Conservation (phyloP, 1,140 invertebrate genomes). For the Conus ventricosus region DNA sequence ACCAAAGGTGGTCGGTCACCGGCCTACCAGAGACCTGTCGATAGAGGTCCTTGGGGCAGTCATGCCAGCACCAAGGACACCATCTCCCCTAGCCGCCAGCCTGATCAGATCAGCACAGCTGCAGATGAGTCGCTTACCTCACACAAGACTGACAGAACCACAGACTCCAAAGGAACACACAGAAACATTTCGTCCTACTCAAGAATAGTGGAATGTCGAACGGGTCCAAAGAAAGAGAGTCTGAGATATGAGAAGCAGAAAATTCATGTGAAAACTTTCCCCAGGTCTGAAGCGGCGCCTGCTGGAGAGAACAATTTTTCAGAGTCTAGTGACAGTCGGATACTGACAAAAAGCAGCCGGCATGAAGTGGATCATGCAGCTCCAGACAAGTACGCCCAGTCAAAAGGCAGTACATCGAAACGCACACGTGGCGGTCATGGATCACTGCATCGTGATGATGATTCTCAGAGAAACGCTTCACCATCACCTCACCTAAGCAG, state of each 20-base stretch:
- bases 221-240: background rate
- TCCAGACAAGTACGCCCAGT: too few species aligned
- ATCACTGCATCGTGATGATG: background rate
- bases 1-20: background rate
- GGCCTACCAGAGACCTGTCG: background rate
- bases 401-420: too few species aligned
- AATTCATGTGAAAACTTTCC: background rate
- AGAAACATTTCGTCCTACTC: background rate
- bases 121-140: background rate
- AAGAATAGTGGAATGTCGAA: background rate
- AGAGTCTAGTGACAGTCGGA: too few species aligned
- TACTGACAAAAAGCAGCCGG: too few species aligned
- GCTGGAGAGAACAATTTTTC: background rate
- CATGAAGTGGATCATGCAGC: background rate
- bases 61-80: conserved; percentile 1
- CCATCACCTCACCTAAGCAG: background rate
- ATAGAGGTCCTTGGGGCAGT: background rate
- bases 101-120: background rate
- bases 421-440: too few species aligned
- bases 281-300: background rate
- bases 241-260: background rate
- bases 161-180: background rate
- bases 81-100: background rate
- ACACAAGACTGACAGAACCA: background rate
- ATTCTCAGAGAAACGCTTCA: background rate